Conservation (phyloP, 2,888 invertebrate genomes). For the Megamerina dolium region DNA sequence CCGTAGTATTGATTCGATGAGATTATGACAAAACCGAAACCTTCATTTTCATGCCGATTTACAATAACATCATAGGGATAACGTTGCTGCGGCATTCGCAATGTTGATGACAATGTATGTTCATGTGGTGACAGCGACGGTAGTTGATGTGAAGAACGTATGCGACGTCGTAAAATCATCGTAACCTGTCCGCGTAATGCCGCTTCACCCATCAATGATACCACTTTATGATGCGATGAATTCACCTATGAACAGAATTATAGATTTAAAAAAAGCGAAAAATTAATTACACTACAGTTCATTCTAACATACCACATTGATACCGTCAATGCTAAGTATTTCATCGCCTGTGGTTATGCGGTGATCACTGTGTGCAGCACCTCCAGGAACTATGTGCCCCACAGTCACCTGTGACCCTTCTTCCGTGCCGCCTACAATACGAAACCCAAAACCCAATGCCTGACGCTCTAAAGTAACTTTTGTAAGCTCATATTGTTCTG, state of each 20-base stretch:
- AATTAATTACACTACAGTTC: background rate
- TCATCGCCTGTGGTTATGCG: conserved; percentile 88
- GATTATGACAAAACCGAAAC: conserved; percentile 98
- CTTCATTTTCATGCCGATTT: conserved; percentile 84
- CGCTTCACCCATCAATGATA: conserved; percentile 85
- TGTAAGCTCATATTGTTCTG: conserved; percentile 40
- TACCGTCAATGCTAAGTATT: conserved; percentile 88
- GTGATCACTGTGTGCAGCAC: conserved; percentile 88
- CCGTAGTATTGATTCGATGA: conserved; percentile 76
- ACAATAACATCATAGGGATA: conserved; percentile 89
- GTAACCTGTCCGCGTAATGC: conserved; percentile 82
- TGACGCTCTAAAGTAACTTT: conserved; percentile 76
- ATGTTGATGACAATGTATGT: conserved; percentile 8
- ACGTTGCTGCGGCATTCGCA: conserved; percentile 23
- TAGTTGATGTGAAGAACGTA: conserved; percentile 1
- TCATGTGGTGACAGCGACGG: conserved; percentile 20
- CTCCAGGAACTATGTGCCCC: conserved; percentile 93
- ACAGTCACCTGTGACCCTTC: conserved; percentile 95
- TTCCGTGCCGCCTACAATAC: conserved; percentile 96
- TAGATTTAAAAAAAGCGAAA: background rate
- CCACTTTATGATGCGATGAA: conserved; percentile 89
- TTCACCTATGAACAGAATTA: conserved; percentile 52
- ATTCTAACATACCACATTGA: conserved; percentile 59
- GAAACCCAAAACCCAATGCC: conserved; percentile 93
- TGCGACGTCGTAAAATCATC: conserved; percentile 63